Evolutionary conservation across 2,888 invertebrate species (phyloP).

Genomic region (Agonopterix heracliana): DNA sequence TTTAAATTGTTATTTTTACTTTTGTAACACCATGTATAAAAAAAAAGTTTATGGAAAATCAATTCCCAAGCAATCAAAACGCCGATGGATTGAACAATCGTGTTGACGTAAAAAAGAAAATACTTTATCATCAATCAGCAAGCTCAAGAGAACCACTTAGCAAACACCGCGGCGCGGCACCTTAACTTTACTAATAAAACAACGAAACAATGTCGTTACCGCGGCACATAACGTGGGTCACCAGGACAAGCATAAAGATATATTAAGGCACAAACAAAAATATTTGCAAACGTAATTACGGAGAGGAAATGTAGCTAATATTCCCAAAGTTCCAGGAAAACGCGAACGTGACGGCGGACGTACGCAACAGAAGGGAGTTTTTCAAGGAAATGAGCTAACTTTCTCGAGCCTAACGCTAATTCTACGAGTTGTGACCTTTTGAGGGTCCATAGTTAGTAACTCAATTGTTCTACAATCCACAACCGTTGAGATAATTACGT

Average conservation of each 20-base stretch:
- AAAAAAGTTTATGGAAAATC: no score
- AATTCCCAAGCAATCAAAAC: no score
- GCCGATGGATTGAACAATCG: no score
- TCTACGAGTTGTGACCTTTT: constrained; percentile 15
- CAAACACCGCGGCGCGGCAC: constrained; percentile 2
- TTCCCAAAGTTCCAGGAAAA: constrained; percentile 44
- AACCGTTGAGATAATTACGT: background rate
- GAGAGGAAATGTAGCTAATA: constrained; percentile 46
- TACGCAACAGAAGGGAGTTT: constrained; percentile 54
- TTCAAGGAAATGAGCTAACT: constrained; percentile 66
- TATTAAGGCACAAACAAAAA: constrained; percentile 51
- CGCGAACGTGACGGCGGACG: constrained; percentile 42
- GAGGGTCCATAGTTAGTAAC: background rate
- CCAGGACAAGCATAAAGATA: constrained; percentile 51
- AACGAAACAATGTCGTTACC: constrained; percentile 8
- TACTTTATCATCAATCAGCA: background rate
- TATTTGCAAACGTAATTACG: constrained; percentile 60
- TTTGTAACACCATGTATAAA: no score
- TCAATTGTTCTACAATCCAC: background rate
- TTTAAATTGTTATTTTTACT: no score
- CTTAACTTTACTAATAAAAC: constrained; percentile 15
- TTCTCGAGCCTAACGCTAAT: constrained; percentile 39
- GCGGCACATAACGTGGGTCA: constrained; percentile 30
- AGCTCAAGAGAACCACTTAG: background rate
- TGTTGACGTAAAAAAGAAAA: no score